Evolutionary conservation across 2,113 vertebrate species (phyloP), one percentile per base, ranked within the genome.

Genomic region (Protomyctophum bolini): DNA sequence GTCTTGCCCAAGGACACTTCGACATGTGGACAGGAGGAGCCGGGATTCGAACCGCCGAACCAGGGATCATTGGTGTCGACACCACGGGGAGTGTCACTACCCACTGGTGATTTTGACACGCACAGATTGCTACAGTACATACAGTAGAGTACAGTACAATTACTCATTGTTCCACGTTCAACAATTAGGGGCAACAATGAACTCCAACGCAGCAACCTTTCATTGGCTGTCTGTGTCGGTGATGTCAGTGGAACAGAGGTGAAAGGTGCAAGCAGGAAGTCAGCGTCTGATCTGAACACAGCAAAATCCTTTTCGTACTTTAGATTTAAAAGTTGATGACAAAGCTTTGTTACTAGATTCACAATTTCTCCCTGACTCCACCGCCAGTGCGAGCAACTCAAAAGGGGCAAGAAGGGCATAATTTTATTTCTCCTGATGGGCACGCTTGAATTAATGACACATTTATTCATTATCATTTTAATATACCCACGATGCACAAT

Each of bases 391-490:
- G 74, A 65, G 62, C 63, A 65, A 72, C 7, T 2, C 47, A 72
- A 80, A 56, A 70, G 70, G 21, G 72, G 69, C 6, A 54, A 66
- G 71, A 54, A 66, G 71, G 61, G 80, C 79, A 74, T 83, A 80
- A 87, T 88, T 82, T 71, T 72, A 69, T 80, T 86, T 79, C 84
- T 80, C 73, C 82, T 76, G 10, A 68, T 88, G 80, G 77, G 74
- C 77, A 65, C 66, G 59, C 68, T 72, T 64, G 81, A 79, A 88
- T 85, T 87, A 82, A 86, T 76, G 80, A 81, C 87, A 87, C 81
- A 84, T 85, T 88, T 86, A 89, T 90, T 91, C 88, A 88, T 89
- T 87, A 87, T 91, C 83, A 88, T 88, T 91, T 89, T 88, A 88
- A 91, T 90, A 84, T 79, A 88, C 83, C 83, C 79, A 88, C 84